phyloP scores from a whole-genome alignment of 2,113 vertebrate genomes.

The Platichthys flesus region DNA sequence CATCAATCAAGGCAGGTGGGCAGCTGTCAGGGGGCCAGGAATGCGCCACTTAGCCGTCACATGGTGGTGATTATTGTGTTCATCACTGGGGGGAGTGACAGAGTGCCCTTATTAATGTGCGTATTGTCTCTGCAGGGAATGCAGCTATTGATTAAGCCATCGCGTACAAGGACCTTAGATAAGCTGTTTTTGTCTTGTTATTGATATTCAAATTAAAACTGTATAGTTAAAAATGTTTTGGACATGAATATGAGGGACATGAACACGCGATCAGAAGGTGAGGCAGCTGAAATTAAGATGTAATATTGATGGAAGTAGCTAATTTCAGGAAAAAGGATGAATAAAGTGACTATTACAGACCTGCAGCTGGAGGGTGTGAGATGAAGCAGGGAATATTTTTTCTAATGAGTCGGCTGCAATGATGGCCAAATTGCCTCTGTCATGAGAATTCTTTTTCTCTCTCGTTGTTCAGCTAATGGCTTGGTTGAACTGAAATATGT shows the following conservation, averaged over 20 bases:
- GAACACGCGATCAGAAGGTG: constrained; percentile 12
- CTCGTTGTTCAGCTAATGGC: constrained; percentile 36
- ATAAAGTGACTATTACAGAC: constrained; percentile 37
- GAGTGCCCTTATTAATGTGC: constrained; percentile 47
- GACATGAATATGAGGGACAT: constrained; percentile 3
- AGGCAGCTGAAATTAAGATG: constrained; percentile 32
- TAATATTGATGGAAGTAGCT: constrained; percentile 36
- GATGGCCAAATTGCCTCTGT: constrained; percentile 47
- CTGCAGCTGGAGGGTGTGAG: constrained; percentile 34
- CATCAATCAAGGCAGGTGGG: constrained; percentile 82
- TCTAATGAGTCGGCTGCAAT: constrained; percentile 44
- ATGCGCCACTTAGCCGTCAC: constrained; percentile 69
- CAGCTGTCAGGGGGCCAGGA: constrained; percentile 68
- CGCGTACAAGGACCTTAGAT: constrained; percentile 20
- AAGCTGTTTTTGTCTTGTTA: constrained; percentile 1
- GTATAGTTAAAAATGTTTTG: constrained; percentile 34
- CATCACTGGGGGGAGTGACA: constrained; percentile 51
- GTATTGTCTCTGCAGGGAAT: constrained; percentile 49
- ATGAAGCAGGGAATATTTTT: constrained; percentile 25
- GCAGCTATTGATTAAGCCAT: constrained; percentile 50
- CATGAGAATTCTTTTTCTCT: constrained; percentile 17
- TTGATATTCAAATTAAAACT: constrained; percentile 49
- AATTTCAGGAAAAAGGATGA: constrained; percentile 43
- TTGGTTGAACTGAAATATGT: constrained; percentile 17
- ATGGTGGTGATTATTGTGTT: constrained; percentile 70